Base-by-base conservation (phyloP, 2,113 vertebrate species). In the Gavia stellata region DNA sequence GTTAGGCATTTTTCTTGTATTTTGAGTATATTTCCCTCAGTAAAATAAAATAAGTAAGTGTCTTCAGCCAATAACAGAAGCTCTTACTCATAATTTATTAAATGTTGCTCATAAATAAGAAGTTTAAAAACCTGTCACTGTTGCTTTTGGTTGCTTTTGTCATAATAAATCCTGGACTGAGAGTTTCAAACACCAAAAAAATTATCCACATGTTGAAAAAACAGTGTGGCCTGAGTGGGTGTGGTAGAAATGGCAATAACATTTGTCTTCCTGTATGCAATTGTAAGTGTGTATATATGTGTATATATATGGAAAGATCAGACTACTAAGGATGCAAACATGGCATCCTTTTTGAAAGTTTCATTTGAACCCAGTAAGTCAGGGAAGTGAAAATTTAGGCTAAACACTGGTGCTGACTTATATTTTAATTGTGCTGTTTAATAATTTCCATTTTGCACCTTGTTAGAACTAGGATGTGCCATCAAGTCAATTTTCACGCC, bases 21-120 rank as follows among this genome's bases (percentile, higher is more conserved):
- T 87, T 66, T 33, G 31, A 73, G 10, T 9, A 8, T 53, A 34
- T 81, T 81, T 91, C 14, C 14, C 45, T 36, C 17, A 28, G 33
- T 74, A 26, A 91, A 91, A 66, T 79, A 63, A 75, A 61, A 21
- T 23, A 33, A 59, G 23, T 23, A 33, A 59, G 23, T 52, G 23
- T 88, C 96, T 58, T 92, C 85, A 90, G 40, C 62, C 56, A 85
- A 13, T 91, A 96, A 52, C 53, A 93, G 88, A 97, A 94, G 49
- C 26, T 63, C 21, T 78, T 86, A 75, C 68, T 88, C 62, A 80
- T 44, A 2, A 0, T 67, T 96, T 70, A 84, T 75, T 86, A 88
- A 61, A 42, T 62, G 78, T 62, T 44, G 2, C 31, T 25, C 80
- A 36, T 65, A 92, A 97, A 77, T 70, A 96, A 36, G 21, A 72